Evolutionary conservation across 2,113 vertebrate species (phyloP).

Genomic region (Siniperca chuatsi): DNA sequence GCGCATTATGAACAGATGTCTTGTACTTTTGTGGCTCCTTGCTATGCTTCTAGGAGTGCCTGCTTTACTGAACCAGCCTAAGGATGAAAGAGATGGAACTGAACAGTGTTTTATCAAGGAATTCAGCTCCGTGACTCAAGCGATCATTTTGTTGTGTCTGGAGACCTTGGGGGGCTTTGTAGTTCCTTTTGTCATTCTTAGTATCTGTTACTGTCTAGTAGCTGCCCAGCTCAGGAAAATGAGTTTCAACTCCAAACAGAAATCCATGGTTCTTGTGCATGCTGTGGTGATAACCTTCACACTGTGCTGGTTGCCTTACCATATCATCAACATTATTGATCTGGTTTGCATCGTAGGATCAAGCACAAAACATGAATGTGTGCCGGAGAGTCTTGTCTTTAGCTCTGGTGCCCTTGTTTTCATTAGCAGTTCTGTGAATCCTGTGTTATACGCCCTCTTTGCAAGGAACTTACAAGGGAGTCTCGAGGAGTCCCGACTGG

Average conservation of each 20-base stretch:
- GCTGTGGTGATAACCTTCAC: conserved; percentile 71
- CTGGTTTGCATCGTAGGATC: conserved; percentile 24
- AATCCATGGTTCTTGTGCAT: conserved; percentile 67
- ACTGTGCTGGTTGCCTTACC: conserved; percentile 80
- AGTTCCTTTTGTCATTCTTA: conserved; percentile 46
- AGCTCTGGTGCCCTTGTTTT: conserved; percentile 72
- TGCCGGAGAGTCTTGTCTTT: conserved; percentile 11
- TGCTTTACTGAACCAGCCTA: conserved; percentile 21
- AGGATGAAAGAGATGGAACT: conserved; percentile 1
- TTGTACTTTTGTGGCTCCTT: conserved; percentile 67
- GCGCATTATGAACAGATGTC: background rate
- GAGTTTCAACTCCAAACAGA: conserved; percentile 62
- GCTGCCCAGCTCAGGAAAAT: conserved; percentile 65
- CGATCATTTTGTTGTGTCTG: conserved; percentile 29
- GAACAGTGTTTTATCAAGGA: conserved; percentile 28
- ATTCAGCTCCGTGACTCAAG: conserved; percentile 7
- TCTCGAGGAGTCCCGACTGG: conserved; percentile 63
- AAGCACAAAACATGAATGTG: background rate
- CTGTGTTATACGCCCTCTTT: conserved; percentile 68
- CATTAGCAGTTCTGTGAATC: conserved; percentile 79
- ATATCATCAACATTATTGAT: conserved; percentile 63
- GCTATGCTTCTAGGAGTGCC: conserved; percentile 69
- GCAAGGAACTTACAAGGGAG: conserved; percentile 64
- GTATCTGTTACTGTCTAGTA: conserved; percentile 66
- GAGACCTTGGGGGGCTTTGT: conserved; percentile 51